Evolutionary conservation across 2,888 invertebrate species (phyloP), one percentile per base, ranked within the genome.

Genomic region (Stenoptilia bipunctidactyla): DNA sequence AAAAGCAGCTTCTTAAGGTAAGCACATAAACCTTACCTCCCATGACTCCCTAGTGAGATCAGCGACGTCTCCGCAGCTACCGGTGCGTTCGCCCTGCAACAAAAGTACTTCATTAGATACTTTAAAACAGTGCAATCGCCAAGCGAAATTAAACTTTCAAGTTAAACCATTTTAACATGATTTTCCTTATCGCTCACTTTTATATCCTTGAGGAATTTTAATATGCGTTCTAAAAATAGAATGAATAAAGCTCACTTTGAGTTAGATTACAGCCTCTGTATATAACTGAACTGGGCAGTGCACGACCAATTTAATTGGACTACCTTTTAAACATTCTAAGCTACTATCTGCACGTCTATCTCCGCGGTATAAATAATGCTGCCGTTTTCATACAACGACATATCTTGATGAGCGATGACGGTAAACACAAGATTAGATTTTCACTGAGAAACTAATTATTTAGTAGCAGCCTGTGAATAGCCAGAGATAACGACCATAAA

Each of bases 11-110:
- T 3, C 20, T 3, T 3, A 20, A 5, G 20, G 3, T 20, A 20
- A 20, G 20, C 20, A 20, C 20, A 20, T 20, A 8, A 20, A 20
- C 8, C 92, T 89, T 80, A 96, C 96, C 94, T 96, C 95, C 96
- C 96, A 96, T 46, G 94, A 94, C 72, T 95, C 94, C 63, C 93
- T 89, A 40, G 93, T 94, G 48, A 94, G 84, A 60, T 93, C 93
- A 8, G 89, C 86, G 27, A 93, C 90, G 66, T 93, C 92, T 42
- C 90, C 90, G 44, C 89, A 87, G 61, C 90, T 90, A 51, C 86
- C 87, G 45, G 87, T 86, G 40, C 89, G 85, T 46, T 85, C 82
- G 49, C 82, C 86, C 76, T 86, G 54, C 36, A 55, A 66, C 48
- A 58, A 59, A 2, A 13, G 8, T 12, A 13, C 9, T n/a, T n/a